Base-by-base conservation (phyloP, 1,140 invertebrate genomes). In the Galleria mellonella region DNA sequence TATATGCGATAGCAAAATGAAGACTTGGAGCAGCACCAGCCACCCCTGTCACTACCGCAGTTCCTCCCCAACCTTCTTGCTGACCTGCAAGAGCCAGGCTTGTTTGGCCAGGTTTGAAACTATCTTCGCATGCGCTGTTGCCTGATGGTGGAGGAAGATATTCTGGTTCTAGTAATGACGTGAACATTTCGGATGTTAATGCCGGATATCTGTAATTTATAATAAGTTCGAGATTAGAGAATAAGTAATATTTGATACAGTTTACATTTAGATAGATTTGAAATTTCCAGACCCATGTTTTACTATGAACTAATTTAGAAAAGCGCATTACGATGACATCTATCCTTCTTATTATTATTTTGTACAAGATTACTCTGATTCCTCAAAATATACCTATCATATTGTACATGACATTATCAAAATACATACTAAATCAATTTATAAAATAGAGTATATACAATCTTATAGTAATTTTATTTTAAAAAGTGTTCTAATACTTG, bases 31-130 rank as follows among this genome's bases (percentile, higher is more conserved):
- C 90, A 0, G 93, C 90, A 0, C 91, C 89, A 0, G 92, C 91
- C 0, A 91, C 92, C 0, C 92, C 92, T 0, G 94, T 94, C 0
- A 97, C 91, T 9, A 96, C 92, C 3, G 94, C 95, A 0, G 95
- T 96, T 0, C 94, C 96, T 9, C 94, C 94, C 31, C 94, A 95
- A 1, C 93, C 94, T 13, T 91, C 89, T 1, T 93, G 93, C 32
- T 78, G 66, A 23, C 17, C 17, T 3, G 17, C 6, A 23, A 23
- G 17, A 6, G 17, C 17, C 17, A 23, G 6, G 6, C 17, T 23
- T 6, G 17, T 23, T 23, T 23, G 17, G 0, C 74, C 73, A 8
- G 87, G 88, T 0, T 73, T 58, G 42, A 65, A 47, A 68, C 17
- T 13, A 9, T 82, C 90, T 84, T 90, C 56, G 72, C 67, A 51